phyloP scores from a whole-genome alignment of 2,888 invertebrate genomes.

The Pogonocherus hispidulus region DNA sequence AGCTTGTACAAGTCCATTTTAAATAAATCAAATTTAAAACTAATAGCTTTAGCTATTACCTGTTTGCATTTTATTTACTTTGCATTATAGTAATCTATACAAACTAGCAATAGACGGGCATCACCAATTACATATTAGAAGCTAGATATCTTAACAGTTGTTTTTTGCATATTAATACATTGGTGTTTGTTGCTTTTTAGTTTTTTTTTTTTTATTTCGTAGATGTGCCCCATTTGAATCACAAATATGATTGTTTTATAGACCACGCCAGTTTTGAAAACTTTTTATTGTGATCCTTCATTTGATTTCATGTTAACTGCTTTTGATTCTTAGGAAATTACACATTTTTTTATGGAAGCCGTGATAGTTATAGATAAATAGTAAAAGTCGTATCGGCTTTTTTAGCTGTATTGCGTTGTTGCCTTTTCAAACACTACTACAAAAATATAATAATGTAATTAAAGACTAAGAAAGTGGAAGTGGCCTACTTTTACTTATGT shows the following conservation, averaged over 20 bases:
- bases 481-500: no score
- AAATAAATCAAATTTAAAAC: background rate
- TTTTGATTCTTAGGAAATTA: background rate
- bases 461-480: no score
- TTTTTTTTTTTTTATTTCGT: slow-evolving; percentile 19
- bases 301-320: slow-evolving; percentile 11
- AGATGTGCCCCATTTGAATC: background rate
- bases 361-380: no score
- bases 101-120: slow-evolving; percentile 18
- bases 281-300: background rate
- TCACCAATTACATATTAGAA: slow-evolving; percentile 13
- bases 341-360: no score
- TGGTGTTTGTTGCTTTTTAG: slow-evolving; percentile 35
- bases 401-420: no score
- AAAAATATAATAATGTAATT: no score
- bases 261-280: slow-evolving; percentile 33
- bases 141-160: slow-evolving; percentile 16
- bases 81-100: no score
- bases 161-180: slow-evolving; percentile 31
- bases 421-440: no score
- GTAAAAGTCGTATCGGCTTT: no score
- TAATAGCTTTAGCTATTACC: slow-evolving; percentile 22
- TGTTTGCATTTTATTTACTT: slow-evolving; percentile 18
- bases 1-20: slow-evolving; percentile 12
- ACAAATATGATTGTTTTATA: slow-evolving; percentile 26